Conservation (phyloP, 2,888 invertebrate species). For the Antheraea assamensis region DNA sequence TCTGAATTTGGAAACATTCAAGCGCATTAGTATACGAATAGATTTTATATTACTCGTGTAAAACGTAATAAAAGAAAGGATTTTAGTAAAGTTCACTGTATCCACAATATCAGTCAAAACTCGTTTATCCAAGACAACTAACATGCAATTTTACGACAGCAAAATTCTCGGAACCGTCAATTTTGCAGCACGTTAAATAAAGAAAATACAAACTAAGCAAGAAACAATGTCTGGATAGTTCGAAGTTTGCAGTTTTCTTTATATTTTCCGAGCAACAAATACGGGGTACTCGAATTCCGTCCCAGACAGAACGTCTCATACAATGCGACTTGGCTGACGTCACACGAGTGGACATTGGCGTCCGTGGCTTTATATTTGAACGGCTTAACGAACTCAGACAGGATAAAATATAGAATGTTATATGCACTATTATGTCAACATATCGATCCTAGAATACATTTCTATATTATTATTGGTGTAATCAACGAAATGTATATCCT, state of each 20-base stretch:
- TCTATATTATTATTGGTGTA: too few relatives aligned
- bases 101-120: not conserved
- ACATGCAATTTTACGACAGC: not conserved
- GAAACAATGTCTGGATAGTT: slow-evolving; percentile 6
- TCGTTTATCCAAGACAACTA: not conserved
- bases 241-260: slow-evolving; percentile 10
- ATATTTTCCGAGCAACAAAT: slow-evolving; percentile 10
- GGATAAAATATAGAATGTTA: not conserved
- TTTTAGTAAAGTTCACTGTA: not conserved
- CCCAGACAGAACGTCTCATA: not conserved
- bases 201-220: slow-evolving; percentile 3
- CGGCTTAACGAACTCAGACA: slow-evolving; percentile 13
- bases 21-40: too few relatives aligned
- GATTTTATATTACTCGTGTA: too few relatives aligned
- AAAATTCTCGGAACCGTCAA: not conserved
- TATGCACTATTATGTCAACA: too few relatives aligned
- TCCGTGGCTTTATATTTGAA: slow-evolving; percentile 12
- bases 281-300: slow-evolving; percentile 1
- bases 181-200: slow-evolving; percentile 11
- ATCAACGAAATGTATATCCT: not conserved
- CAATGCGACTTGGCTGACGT: slow-evolving; percentile 11
- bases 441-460: too few relatives aligned
- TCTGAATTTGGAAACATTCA: too few relatives aligned
- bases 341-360: slow-evolving; percentile 8
- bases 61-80: not conserved